Evolutionary conservation across 2,113 vertebrate species (phyloP).

Genomic region (Centropus unirufus): DNA sequence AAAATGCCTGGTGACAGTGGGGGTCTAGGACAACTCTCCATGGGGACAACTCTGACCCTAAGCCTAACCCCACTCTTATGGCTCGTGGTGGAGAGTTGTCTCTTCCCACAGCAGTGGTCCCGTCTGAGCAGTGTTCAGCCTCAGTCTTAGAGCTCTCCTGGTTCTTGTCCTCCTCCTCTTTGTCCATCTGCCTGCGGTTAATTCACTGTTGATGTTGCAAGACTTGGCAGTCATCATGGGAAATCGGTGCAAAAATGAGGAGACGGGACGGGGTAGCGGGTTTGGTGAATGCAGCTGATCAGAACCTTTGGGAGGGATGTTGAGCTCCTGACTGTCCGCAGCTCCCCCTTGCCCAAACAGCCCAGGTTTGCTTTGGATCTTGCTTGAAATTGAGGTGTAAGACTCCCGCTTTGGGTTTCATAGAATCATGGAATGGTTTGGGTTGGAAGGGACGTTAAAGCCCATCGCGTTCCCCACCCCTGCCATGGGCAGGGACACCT

Average conservation of each 20-base stretch:
- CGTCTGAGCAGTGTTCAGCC: neutral
- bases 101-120: accelerated
- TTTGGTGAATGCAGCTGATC: neutral
- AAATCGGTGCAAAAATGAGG: neutral
- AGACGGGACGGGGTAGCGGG: neutral
- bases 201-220: neutral
- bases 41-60: too few relatives aligned
- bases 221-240: neutral
- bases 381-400: neutral
- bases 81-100: too few relatives aligned
- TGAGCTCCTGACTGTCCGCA: accelerated
- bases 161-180: neutral
- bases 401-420: neutral
- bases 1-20: too few relatives aligned
- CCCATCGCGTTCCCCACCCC: too few relatives aligned
- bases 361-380: neutral
- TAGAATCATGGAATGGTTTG: too few relatives aligned
- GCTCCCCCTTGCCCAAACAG: neutral
- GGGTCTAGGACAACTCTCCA: too few relatives aligned
- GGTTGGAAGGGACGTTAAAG: too few relatives aligned
- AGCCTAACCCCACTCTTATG: too few relatives aligned
- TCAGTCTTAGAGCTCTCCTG: neutral
- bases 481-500: too few relatives aligned
- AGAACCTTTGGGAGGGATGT: neutral
- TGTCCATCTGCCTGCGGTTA: neutral